These are phyloP conservation scores for Hypomesus transpacificus DNA, from an alignment of 2,113 vertebrate genomes.

Conservation along the genomic window DNA sequence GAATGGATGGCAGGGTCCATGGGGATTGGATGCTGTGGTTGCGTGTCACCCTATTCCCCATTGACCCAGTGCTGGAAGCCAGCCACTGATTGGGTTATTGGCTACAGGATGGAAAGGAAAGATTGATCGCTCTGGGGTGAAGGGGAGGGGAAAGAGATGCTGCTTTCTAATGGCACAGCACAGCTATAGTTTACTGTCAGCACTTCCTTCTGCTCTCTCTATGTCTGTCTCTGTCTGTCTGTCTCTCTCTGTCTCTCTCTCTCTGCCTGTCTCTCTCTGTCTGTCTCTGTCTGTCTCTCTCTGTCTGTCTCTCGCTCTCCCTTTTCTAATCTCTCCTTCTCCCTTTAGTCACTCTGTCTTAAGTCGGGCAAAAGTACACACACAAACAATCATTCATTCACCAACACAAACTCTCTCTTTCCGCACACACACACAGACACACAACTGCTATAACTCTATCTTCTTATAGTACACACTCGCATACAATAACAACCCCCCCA, in stretches of 20 bases:
- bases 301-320: not conserved
- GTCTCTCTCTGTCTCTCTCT: not conserved
- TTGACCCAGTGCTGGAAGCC: not conserved
- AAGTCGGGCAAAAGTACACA: slow-evolving; percentile 8
- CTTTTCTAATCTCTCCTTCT: not conserved
- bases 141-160: slow-evolving; percentile 1
- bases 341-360: not conserved
- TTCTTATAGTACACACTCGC: too few relatives aligned
- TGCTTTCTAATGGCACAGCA: slow-evolving; percentile 38
- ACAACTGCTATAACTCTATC: not conserved
- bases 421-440: slow-evolving; percentile 34
- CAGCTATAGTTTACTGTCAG: slow-evolving; percentile 40
- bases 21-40: not conserved
- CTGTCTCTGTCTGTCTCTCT: slow-evolving; percentile 33
- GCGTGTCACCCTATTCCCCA: not conserved
- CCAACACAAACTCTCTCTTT: slow-evolving; percentile 18
- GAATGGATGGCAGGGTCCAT: not conserved
- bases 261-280: not conserved
- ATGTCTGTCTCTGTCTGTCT: not conserved
- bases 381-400: slow-evolving; percentile 6
- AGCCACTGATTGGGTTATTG: slow-evolving; percentile 8
- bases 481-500: not conserved
- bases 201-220: slow-evolving; percentile 9
- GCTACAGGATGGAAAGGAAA: slow-evolving; percentile 17
- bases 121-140: slow-evolving; percentile 20